Conservation (phyloP, 2,888 invertebrate species). For the Stictocephala bisonia region DNA sequence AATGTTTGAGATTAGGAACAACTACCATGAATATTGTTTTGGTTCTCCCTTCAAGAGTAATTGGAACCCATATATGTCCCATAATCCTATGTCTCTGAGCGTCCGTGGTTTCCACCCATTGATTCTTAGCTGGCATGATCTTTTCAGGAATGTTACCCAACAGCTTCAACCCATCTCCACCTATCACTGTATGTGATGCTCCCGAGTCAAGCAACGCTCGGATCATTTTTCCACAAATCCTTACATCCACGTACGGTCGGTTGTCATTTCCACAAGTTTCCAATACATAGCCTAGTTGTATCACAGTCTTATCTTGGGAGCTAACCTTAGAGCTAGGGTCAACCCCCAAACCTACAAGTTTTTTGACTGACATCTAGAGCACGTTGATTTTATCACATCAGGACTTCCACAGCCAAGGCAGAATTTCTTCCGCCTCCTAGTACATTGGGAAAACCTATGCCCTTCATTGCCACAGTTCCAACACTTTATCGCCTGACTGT, state of each 20-base stretch:
- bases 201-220: slow-evolving; percentile 10
- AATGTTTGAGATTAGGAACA: neutral
- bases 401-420: neutral
- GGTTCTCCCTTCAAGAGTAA: neutral
- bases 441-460: neutral
- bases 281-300: neutral
- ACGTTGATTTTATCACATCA: too few relatives aligned
- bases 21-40: neutral
- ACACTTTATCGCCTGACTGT: too few relatives aligned
- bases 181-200: neutral
- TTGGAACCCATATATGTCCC: neutral
- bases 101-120: neutral
- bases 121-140: neutral
- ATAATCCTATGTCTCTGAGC: neutral
- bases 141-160: neutral
- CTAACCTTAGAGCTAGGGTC: neutral
- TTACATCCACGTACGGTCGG: neutral
- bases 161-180: neutral
- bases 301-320: neutral
- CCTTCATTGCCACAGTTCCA: neutral
- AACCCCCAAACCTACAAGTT: neutral
- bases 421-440: neutral
- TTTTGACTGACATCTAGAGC: too few relatives aligned
- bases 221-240: neutral
- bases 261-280: neutral